Evolutionary conservation across 2,797 vertebrate genomes (phyloP).

Genomic region (Smutsia temminckii): DNA sequence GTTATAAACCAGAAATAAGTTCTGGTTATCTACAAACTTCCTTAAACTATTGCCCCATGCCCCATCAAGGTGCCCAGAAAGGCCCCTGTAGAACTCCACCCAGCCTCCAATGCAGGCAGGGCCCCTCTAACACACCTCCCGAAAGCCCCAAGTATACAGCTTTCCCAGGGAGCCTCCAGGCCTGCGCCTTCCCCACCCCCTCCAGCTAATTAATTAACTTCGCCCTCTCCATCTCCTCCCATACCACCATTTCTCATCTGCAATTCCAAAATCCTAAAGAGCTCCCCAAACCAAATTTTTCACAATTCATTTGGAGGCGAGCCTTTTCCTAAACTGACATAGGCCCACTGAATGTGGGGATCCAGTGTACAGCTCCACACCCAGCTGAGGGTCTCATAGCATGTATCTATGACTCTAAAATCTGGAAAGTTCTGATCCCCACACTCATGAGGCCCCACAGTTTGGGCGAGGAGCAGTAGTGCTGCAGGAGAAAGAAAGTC

Average conservation of each 20-base stretch:
- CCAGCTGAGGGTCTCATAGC: neutral
- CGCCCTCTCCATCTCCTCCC: neutral
- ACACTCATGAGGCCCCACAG: fast-evolving
- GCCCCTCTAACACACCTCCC: neutral
- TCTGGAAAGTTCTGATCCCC: neutral
- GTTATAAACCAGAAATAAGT: neutral
- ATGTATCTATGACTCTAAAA: neutral
- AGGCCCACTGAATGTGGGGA: neutral
- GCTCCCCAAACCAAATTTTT: neutral
- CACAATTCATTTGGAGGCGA: neutral
- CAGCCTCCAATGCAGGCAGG: neutral
- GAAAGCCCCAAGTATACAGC: neutral
- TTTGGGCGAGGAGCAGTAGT: neutral
- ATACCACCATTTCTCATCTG: fast-evolving
- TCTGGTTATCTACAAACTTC: neutral
- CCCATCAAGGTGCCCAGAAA: neutral
- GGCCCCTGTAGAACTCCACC: neutral
- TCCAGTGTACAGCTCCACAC: neutral
- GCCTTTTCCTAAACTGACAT: neutral
- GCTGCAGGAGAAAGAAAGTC: too few species aligned
- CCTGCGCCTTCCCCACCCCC: too few species aligned
- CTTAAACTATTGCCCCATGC: neutral
- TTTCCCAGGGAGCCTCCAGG: neutral
- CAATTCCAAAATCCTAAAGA: neutral
- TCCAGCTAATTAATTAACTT: neutral